These are phyloP conservation scores for Zalophus californianus DNA, from an alignment of 2,797 vertebrate species.

Conservation along the genomic window DNA sequence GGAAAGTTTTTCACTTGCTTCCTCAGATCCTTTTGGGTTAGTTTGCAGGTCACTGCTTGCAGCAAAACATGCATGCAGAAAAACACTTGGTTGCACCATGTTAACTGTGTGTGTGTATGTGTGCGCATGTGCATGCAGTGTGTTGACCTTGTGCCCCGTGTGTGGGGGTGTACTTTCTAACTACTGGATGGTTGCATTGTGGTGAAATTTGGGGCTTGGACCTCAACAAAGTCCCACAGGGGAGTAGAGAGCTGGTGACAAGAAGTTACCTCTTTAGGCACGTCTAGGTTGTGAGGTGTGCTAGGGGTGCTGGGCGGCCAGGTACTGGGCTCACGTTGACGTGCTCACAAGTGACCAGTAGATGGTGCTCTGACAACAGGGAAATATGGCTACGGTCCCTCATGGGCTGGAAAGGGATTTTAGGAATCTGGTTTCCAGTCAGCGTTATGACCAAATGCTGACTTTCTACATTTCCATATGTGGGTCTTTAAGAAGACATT, in stretches of 20 bases:
- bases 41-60: neutral
- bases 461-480: conserved; percentile 15
- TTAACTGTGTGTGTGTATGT: neutral
- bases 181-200: neutral
- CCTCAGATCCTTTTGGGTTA: neutral
- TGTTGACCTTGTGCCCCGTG: neutral
- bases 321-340: neutral
- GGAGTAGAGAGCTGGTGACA: neutral
- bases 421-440: neutral
- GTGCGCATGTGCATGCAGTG: neutral
- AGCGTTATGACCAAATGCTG: neutral
- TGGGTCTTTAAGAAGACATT: neutral
- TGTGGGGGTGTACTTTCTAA: neutral
- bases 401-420: neutral
- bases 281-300: neutral
- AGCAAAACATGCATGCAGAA: neutral
- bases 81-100: neutral
- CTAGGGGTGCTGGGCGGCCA: too few relatives aligned
- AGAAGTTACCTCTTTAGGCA: neutral
- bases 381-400: neutral
- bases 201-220: neutral
- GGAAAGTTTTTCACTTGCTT: neutral
- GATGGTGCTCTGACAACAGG: conserved; percentile 86
- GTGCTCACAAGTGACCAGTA: conserved; percentile 79
- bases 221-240: neutral